Conservation (phyloP, 2,888 invertebrate species). For the Eristalis pertinax region DNA sequence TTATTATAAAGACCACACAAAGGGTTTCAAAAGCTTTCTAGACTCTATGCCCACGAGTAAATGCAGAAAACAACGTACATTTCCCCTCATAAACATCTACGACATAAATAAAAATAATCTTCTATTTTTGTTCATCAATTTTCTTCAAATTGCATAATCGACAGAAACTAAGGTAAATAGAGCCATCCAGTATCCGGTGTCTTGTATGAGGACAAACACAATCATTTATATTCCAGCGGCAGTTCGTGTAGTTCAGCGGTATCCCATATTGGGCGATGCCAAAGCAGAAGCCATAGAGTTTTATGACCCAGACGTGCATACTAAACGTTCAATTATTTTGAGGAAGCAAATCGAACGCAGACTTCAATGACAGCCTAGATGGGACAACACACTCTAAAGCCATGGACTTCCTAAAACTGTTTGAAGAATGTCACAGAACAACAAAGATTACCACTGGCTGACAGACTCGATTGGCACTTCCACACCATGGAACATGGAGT, state of each 20-base stretch:
- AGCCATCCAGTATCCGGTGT: not conserved
- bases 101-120: no score
- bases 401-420: not conserved
- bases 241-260: not conserved
- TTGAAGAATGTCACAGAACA: conserved; percentile 1
- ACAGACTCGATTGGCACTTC: not conserved
- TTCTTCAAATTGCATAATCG: not conserved
- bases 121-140: not conserved
- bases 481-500: not conserved
- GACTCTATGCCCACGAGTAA: no score
- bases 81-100: no score
- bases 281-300: not conserved
- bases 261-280: not conserved
- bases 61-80: no score
- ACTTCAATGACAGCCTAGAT: not conserved
- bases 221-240: conserved; percentile 16
- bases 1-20: no score
- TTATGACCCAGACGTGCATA: conserved; percentile 22
- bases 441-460: not conserved
- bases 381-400: not conserved
- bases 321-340: conserved; percentile 42
- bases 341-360: not conserved
- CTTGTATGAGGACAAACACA: not conserved
- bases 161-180: not conserved
- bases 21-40: no score